These are phyloP conservation scores for Thamnaconus septentrionalis DNA, from an alignment of 2,113 vertebrate genomes.

Conservation along the genomic window DNA sequence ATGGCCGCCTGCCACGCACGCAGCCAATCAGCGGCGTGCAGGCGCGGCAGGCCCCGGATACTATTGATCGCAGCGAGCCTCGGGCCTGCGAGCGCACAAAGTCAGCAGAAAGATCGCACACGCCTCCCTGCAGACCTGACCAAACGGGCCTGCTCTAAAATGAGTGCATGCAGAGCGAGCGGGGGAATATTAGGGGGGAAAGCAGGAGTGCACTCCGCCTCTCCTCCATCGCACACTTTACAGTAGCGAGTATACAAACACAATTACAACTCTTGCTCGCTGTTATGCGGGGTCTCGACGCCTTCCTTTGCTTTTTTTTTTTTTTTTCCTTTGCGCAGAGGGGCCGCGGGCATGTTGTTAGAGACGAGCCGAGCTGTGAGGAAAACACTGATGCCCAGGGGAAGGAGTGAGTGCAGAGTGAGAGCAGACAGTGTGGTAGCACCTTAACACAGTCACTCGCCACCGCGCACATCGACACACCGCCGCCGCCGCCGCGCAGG, in stretches of 20 bases:
- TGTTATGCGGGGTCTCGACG: too few relatives aligned
- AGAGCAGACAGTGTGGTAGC: conserved; percentile 63
- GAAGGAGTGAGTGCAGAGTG: conserved; percentile 50
- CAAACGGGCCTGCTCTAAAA: conserved; percentile 51
- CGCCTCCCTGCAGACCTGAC: conserved; percentile 56
- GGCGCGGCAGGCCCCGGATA: conserved; percentile 41
- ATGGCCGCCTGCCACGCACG: conserved; percentile 32
- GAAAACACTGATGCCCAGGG: conserved; percentile 65
- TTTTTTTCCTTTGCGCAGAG: conserved; percentile 4
- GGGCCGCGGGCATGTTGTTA: conserved; percentile 38
- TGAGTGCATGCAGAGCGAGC: conserved; percentile 32
- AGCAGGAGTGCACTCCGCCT: not conserved
- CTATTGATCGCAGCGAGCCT: conserved; percentile 63
- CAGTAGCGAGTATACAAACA: conserved; percentile 2
- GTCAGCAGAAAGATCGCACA: conserved; percentile 65
- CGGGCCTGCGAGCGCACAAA: conserved; percentile 53
- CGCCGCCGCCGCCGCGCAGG: conserved; percentile 10
- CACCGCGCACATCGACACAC: conserved; percentile 21
- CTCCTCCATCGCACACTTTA: conserved; percentile 28
- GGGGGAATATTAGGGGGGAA: not conserved
- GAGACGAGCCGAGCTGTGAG: conserved; percentile 59
- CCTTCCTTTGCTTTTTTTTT: too few relatives aligned
- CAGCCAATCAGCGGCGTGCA: conserved; percentile 38
- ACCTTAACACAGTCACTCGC: conserved; percentile 53
- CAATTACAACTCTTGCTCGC: too few relatives aligned